Evolutionary conservation across 2,797 vertebrate genomes (phyloP).

Genomic region (Sphenodon punctatus): DNA sequence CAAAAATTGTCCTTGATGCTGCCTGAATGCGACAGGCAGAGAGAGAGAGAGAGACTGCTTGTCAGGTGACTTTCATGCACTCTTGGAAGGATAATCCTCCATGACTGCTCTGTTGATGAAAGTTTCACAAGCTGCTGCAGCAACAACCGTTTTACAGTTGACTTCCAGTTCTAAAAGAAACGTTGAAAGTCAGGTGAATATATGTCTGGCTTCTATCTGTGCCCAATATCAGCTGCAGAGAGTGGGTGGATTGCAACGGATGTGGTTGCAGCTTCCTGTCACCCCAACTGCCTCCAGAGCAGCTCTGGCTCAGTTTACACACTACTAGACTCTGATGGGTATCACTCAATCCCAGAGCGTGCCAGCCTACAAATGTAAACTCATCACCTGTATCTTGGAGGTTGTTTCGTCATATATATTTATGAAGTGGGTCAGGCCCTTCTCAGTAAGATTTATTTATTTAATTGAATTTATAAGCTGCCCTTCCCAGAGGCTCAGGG

Average conservation of each 20-base stretch:
- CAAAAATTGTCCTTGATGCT: neutral
- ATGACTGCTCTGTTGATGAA: neutral
- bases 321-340: too few species aligned
- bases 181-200: neutral
- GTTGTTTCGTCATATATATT: too few species aligned
- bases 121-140: neutral
- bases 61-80: fast-evolving
- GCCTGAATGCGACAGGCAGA: neutral
- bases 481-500: too few species aligned
- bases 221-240: neutral
- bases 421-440: too few species aligned
- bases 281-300: too few species aligned
- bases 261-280: neutral
- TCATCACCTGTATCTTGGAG: too few species aligned
- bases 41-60: neutral
- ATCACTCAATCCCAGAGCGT: too few species aligned
- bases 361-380: too few species aligned
- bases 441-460: too few species aligned
- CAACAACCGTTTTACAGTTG: neutral
- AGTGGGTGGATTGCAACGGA: neutral
- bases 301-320: too few species aligned
- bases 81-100: neutral
- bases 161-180: neutral
- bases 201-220: neutral
- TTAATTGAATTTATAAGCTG: too few species aligned